A percentile compares a stretch with the other conserved stretches of the same genome.
Evolutionary conservation across 2,888 invertebrate species (phyloP).

Genomic region (Drosophila helvetica): DNA sequence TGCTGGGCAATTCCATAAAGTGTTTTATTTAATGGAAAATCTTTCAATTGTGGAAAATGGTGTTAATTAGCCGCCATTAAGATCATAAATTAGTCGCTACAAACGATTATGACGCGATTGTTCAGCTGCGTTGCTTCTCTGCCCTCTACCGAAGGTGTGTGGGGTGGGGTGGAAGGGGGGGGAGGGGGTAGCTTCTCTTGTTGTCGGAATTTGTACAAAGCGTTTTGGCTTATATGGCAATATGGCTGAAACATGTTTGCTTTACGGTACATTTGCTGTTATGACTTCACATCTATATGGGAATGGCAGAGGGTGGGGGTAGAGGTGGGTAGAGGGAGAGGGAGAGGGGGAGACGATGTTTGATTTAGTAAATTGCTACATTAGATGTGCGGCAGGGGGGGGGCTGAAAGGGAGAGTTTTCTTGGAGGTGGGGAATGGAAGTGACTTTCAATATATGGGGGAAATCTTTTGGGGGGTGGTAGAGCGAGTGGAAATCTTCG

Average conservation of each 20-base stretch:
- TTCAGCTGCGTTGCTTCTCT: constrained; percentile 28
- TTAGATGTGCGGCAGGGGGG: background rate
- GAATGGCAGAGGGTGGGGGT: constrained; percentile 40
- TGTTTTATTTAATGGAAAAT: constrained; percentile 80
- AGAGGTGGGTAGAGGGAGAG: constrained; percentile 29
- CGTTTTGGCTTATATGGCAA: constrained; percentile 62
- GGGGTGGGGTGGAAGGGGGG: no score
- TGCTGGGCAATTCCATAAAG: constrained; percentile 76
- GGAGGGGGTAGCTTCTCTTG: background rate
- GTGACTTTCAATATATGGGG: no score
- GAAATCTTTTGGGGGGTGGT: background rate
- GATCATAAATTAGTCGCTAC: constrained; percentile 79
- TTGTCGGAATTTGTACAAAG: constrained; percentile 67
- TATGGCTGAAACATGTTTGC: constrained; percentile 66
- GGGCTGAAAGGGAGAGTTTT: constrained; percentile 33
- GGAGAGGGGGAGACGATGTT: constrained; percentile 3
- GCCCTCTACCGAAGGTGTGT: no score
- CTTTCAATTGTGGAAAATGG: constrained; percentile 80
- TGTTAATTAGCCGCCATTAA: constrained; percentile 80
- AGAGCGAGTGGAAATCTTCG: background rate
- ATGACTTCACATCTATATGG: constrained; percentile 57
- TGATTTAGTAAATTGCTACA: constrained; percentile 32
- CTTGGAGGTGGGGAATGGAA: constrained; percentile 4
- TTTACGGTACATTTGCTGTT: constrained; percentile 78
- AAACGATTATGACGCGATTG: constrained; percentile 78